Evolutionary conservation across 1,140 invertebrate species (phyloP), one percentile per base, ranked within the genome.

Genomic region (Drosophila erecta): DNA sequence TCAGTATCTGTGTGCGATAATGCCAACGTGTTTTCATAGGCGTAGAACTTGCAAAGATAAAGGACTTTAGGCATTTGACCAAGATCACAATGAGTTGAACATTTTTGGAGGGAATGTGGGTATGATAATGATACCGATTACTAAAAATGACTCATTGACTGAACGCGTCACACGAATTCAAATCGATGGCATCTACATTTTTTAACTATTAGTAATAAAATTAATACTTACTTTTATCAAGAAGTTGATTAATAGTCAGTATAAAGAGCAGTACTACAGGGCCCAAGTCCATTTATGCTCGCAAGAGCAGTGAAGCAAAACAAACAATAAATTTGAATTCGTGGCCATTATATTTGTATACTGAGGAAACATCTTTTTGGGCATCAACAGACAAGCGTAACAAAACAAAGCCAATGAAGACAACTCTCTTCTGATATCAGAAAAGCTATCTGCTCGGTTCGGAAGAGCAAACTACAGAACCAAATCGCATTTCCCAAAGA

Each of bases 1-100:
- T 67, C 66, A 40, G 12, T n/a, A 20, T 43, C 11, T 14, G n/a
- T 15, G 10, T 12, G n/a, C 20, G 64, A 70, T 70, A 56, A 27
- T 70, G 24, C 24, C 11, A 2, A 47, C 11, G 12, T 24, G 20
- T 35, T 56, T 47, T 15, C 47, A 69, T 69, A 47, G 35, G 55
- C 8, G 30, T 24, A 24, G 6, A 55, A 46, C 8, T 12, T 51
- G n/a, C 4, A 44, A 11, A 59, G 22, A 69, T 69, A 44, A 51
- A 37, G 2, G n/a, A 33, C 2, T 33, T 55, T 17, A 54, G 20
- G 38, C 38, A 30, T 4, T 30, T 22, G n/a, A n/a, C 3, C 3
- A 33, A 53, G 38, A 14, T 55, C 33, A 46, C 12, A 0, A 15
- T 56, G 17, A 56, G 12, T 15, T 0, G 0, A n/a, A 3, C 20